Evolutionary conservation across 2,888 invertebrate species (phyloP), one percentile per base, ranked within the genome.

Genomic region (Netelia fuscicornis): DNA sequence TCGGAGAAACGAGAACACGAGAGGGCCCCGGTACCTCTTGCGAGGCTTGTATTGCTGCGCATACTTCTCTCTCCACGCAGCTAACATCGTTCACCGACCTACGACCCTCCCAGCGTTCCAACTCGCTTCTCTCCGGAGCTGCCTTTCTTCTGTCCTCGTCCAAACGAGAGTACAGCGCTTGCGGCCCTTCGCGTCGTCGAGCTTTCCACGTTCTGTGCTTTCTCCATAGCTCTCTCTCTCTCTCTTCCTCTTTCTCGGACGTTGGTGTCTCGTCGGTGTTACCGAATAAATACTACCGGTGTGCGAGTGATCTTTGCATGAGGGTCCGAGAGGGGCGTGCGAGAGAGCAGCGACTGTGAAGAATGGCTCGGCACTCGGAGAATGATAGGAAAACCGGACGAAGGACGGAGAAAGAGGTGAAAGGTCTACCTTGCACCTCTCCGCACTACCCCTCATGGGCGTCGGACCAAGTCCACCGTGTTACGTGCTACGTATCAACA

Each of bases 291-390:
- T 90, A 91, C 89, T 86, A 86, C 87, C 88, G 89, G 91, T 89
- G 90, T 90, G 91, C 87, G 89, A 89, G 83, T 88, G 91, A 91
- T 92, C 92, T 91, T 92, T 91, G 90, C 89, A 87, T 86, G 89
- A 89, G 89, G 90, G 87, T 90, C 58, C 23, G 68, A 68, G 77
- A 58, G 58, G 58, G 17, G 58, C 17, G 58, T 9, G 58, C n/a
- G n/a, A 20, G 42, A 68, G 60, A 72, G 82, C 23, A 58, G 71
- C 67, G 76, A 86, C 88, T 90, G 88, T 91, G 91, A 92, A 92
- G 92, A 92, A 92, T 92, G 91, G 91, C 88, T 23, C 48, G 80
- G 90, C 87, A 90, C 91, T 91, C 90, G 89, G 88, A 89, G 89
- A 60, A 77, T 68, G 81, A 82, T 78, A 79, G 74, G 80, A 60